Percentiles rank a stretch among this genome's conserved stretches.
Evolutionary conservation across 2,113 vertebrate genomes (phyloP).

Genomic region (Bos indicus): DNA sequence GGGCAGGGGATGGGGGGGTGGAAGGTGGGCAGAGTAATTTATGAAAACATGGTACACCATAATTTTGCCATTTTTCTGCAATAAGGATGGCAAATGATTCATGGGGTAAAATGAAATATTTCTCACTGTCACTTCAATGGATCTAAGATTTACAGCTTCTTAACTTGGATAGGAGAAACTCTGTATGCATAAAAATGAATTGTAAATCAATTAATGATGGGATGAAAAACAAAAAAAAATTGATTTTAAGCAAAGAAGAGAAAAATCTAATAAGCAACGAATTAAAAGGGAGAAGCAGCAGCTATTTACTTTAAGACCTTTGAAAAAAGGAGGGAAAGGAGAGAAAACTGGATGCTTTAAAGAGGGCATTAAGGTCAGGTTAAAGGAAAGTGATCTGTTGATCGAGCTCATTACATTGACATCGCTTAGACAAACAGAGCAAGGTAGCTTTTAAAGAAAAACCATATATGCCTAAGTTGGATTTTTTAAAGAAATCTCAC

Average conservation of each 20-base stretch:
- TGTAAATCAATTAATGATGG: conserved; percentile 82
- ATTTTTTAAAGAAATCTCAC: not conserved
- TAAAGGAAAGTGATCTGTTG: not conserved
- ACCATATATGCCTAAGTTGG: not conserved
- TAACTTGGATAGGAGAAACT: conserved; percentile 81
- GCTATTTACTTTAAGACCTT: not conserved
- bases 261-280: not conserved
- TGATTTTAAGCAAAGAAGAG: conserved; percentile 37
- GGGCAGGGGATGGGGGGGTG: conserved; percentile 20
- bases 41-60: conserved; percentile 84
- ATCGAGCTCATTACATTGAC: not conserved
- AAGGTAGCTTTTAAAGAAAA: not conserved
- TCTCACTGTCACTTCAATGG: conserved; percentile 82
- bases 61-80: conserved; percentile 88
- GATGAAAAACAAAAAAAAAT: conserved; percentile 64
- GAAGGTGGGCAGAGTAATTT: conserved; percentile 78
- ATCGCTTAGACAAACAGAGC: conserved; percentile 3
- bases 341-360: not conserved
- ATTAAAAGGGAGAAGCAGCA: fast-evolving
- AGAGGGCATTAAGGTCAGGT: not conserved
- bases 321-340: not conserved
- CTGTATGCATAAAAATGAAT: conserved; percentile 81
- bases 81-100: conserved; percentile 86
- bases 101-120: conserved; percentile 85
- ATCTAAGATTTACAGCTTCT: conserved; percentile 86